A percentile compares a stretch with the other conserved stretches of the same genome.
Conservation (phyloP, 2,797 vertebrate genomes). For the Chaenodraco wilsoni region DNA sequence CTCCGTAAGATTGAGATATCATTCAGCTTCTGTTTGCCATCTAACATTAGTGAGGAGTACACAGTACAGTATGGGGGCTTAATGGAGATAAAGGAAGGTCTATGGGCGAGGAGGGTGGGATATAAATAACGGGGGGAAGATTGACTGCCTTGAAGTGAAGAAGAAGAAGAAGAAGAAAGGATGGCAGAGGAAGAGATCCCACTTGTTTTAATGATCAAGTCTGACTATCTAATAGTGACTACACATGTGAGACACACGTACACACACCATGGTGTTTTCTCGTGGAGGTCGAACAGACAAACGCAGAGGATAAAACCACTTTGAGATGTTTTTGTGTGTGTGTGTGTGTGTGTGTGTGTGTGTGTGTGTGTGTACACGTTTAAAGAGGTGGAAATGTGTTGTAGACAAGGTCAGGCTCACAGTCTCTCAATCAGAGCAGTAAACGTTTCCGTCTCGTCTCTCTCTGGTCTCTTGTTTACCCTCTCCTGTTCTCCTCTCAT, state of each 20-base stretch:
- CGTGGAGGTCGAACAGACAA: neutral
- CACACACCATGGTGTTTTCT: slow-evolving; percentile 12
- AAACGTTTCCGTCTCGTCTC: slow-evolving; percentile 27
- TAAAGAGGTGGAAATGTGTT: slow-evolving; percentile 26
- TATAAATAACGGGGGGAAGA: slow-evolving; percentile 25
- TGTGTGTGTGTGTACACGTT: neutral
- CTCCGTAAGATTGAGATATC: too few species aligned
- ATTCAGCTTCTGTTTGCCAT: slow-evolving; percentile 38
- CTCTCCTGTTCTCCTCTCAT: neutral
- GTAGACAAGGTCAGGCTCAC: slow-evolving; percentile 45
- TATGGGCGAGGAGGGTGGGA: slow-evolving; percentile 35
- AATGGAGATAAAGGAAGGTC: slow-evolving; percentile 35
- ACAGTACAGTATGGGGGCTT: slow-evolving; percentile 4
- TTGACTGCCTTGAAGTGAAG: slow-evolving; percentile 22
- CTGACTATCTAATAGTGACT: slow-evolving; percentile 58
- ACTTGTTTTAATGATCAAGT: slow-evolving; percentile 58
- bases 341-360: neutral
- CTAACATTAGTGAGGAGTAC: slow-evolving; percentile 21
- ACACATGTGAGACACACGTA: slow-evolving; percentile 13
- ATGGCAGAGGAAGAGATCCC: slow-evolving; percentile 39
- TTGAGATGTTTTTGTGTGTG: slow-evolving; percentile 8
- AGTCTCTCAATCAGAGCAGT: slow-evolving; percentile 21
- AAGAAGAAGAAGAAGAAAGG: slow-evolving; percentile 16
- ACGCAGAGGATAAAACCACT: slow-evolving; percentile 1
- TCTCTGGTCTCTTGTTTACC: slow-evolving; percentile 5